Evolutionary conservation across 2,888 invertebrate genomes (phyloP), one percentile per base, ranked within the genome.

Genomic region (Synergus japonicus): DNA sequence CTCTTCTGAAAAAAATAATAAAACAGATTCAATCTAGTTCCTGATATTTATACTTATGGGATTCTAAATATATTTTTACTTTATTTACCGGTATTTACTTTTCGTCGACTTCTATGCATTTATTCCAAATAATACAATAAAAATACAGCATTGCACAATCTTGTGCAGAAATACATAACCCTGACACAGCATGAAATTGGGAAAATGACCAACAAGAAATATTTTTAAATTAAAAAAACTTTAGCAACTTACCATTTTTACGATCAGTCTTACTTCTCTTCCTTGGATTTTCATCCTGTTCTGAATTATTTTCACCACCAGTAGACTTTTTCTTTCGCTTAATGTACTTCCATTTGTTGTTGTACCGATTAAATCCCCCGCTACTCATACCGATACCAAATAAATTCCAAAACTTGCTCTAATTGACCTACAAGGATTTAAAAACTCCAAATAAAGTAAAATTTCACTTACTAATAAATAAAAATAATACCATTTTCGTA

Each of bases 301-400:
- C 49, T 15, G 65, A 66, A 43, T 43, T 60, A 10, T 60, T 41
- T n/a, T 73, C 46, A n/a, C 13, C 37, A 10, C 18, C 37, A 5
- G 41, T 29, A 54, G 73, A 12, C 22, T 60, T 29, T 54, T 54
- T 73, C 2, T 73, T 73, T 54, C 49, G 37, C 37, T 73, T 73
- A 4, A 54, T 49, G 13, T 73, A 73, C 37, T 73, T 73, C 73
- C 73, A 73, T n/a, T 54, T 73, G n/a, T 73, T 73, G 37, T 73
- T 73, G 37, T 37, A 54, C 8, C 41, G 37, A 73, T 73, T 54
- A 13, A 29, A 22, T 13, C 73, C 54, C 10, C 73, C 73, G 10
- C n/a, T n/a, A 15, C 73, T 73, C 73, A 73, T 73, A n/a, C 10
- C 4, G 12, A 66, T n/a, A 13, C 9, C 13, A 41, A 41, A 43